Conservation (phyloP, 2,797 vertebrate species). For the Leuciscus waleckii region DNA sequence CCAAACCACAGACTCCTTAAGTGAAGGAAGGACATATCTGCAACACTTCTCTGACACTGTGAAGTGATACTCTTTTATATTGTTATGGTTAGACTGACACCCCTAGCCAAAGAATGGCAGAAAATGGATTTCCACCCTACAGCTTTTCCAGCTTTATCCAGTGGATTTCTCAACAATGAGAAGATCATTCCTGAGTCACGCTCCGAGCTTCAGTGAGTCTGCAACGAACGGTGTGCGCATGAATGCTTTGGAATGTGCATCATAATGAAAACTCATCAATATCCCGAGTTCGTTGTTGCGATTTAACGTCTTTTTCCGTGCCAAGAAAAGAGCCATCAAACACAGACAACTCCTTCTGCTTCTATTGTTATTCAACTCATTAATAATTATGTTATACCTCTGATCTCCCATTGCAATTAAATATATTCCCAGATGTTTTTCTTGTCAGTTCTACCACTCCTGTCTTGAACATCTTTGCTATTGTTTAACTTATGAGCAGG, state of each 20-base stretch:
- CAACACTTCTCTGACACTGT: constrained; percentile 67
- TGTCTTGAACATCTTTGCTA: constrained; percentile 52
- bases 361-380: constrained; percentile 51
- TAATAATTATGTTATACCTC: constrained; percentile 46
- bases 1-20: constrained; percentile 60
- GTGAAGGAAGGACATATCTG: constrained; percentile 65
- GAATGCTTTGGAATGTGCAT: constrained; percentile 58
- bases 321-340: constrained; percentile 54
- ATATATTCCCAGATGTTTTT: constrained; percentile 54
- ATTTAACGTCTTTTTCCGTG: constrained; percentile 35
- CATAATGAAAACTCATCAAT: constrained; percentile 56
- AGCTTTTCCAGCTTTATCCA: constrained; percentile 50
- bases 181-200: constrained; percentile 49
- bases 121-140: constrained; percentile 71
- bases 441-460: constrained; percentile 51
- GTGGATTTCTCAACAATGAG: constrained; percentile 39
- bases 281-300: constrained; percentile 22
- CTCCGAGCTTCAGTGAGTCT: constrained; percentile 39
- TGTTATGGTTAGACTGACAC: constrained; percentile 68
- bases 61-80: constrained; percentile 70
- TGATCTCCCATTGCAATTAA: constrained; percentile 53
- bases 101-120: constrained; percentile 66
- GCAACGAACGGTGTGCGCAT: constrained; percentile 10
- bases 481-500: constrained; percentile 45
- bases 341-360: constrained; percentile 45